Evolutionary conservation across 2,113 vertebrate genomes (phyloP).

Genomic region (Cebidichthys violaceus): DNA sequence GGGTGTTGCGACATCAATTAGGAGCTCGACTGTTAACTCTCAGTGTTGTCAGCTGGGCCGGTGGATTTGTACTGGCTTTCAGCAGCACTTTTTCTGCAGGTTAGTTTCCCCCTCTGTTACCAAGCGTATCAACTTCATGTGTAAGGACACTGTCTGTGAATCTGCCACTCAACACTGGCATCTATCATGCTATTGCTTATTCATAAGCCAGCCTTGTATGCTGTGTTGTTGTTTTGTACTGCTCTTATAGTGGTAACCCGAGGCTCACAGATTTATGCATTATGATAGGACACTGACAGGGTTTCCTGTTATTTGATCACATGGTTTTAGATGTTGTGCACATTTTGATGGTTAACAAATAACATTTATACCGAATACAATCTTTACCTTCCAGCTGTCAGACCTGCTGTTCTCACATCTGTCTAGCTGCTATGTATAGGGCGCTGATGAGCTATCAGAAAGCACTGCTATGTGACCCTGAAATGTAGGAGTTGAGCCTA

Average conservation of each 20-base stretch:
- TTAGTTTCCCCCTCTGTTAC: background rate
- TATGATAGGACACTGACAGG: slow-evolving; percentile 4
- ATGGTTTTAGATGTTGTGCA: background rate
- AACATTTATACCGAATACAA: background rate
- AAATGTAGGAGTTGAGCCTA: slow-evolving; percentile 58
- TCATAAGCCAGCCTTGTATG: slow-evolving; percentile 24
- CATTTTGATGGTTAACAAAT: background rate
- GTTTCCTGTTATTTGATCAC: background rate
- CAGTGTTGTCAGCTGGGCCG: background rate
- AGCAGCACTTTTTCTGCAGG: background rate
- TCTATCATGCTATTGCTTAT: slow-evolving; percentile 27
- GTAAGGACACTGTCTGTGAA: slow-evolving; percentile 3
- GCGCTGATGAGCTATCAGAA: slow-evolving; percentile 46
- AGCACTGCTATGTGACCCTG: slow-evolving; percentile 61
- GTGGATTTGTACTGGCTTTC: slow-evolving; percentile 14
- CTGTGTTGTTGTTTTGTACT: slow-evolving; percentile 4
- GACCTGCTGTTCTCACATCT: slow-evolving; percentile 48
- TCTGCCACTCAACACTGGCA: slow-evolving; percentile 8
- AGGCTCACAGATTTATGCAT: slow-evolving; percentile 22
- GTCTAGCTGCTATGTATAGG: slow-evolving; percentile 37
- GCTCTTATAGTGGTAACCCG: slow-evolving; percentile 39
- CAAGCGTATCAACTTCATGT: background rate
- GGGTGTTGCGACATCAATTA: slow-evolving; percentile 37
- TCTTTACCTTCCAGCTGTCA: slow-evolving; percentile 19
- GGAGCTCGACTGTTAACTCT: slow-evolving; percentile 12